Base-by-base conservation (phyloP, 2,113 vertebrate species). In the Oceanodroma tethys region DNA sequence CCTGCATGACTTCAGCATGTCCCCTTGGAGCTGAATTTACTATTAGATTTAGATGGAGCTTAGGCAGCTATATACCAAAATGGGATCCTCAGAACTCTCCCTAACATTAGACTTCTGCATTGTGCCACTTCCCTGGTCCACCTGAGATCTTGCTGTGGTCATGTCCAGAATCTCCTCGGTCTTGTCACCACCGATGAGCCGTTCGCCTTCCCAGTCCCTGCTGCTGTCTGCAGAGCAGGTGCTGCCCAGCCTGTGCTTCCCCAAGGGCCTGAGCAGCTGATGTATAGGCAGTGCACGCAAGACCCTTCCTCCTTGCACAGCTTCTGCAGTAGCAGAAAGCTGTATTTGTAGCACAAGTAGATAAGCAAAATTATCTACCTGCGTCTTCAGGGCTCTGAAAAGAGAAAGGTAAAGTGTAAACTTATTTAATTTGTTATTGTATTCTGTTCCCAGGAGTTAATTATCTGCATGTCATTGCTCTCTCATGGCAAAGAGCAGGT, bases 281-380 rank as follows among this genome's bases (percentile, higher is more conserved):
- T n/a, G 32, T 3, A 3, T 5, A 20, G 22, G 34, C 42, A 79
- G 56, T 6, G 40, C 0, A 0, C 6, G 15, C 1, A 3, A 55
- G 17, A 15, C 23, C 16, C 34, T 62, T 71, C 13, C 16, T 29
- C n/a, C n/a, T 27, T 50, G 27, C 5, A 8, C 43, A 30, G 29
- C 48, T 43, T 53, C 47, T 68, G 25, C 27, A n/a, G 30, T 30
- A 66, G 45, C n/a, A 80, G 58, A 25, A 26, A 26, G 2, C 30
- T 62, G 23, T 7, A 38, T 40, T 36, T 70, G 23, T 36, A 81
- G 40, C 63, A 36, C 52, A 43, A 4, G 4, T 5, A 30, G 16
- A 10, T 12, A 76, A 87, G 17, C 6, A 71, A 58, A 84, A 88
- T 14, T 38, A 48, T n/a, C 52, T 40, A 19, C 3, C 18, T 47